Evolutionary conservation across 2,888 invertebrate genomes (phyloP), one percentile per base, ranked within the genome.

Genomic region (Chymomyza caudatula): DNA sequence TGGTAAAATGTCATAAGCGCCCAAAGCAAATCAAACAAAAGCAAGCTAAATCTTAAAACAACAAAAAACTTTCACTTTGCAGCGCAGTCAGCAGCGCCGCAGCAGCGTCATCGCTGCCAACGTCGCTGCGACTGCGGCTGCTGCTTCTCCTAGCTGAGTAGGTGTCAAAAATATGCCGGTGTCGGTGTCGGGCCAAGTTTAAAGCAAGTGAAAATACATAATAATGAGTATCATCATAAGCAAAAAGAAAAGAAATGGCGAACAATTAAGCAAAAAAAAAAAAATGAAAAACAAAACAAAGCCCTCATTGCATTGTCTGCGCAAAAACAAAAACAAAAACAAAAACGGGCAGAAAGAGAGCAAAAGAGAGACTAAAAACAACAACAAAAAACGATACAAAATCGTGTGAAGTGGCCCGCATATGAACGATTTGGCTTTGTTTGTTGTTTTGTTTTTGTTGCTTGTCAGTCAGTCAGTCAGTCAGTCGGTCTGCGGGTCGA

Each of bases 341-440:
- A 17, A 6, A 47, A 47, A n/a, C 6, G 19, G 47, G 3, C 6
- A 47, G 17, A 47, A 47, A 47, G 15, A 47, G 19, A 47, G 47
- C 15, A 47, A 47, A 6, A 13, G 19, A 47, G 47, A 47, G 19
- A 17, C 6, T 6, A 13, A 19, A 19, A 47, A 47, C 4, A 19
- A 47, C 11, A 47, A 13, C 15, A 47, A 47, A 47, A 47, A 47
- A 47, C 3, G 8, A 1, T 15, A 15, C 1, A 44, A 44, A 25
- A 59, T 65, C 75, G 78, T 75, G 78, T 76, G 78, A 78, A 76
- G 64, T 76, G 78, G 73, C 78, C 75, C 78, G 78, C 78, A 75
- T 76, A 73, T 60, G 65, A 63, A 61, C 61, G 29, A 37, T 37
- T 37, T 37, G 29, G 29, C 29, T 37, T 37, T 37, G 29, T 37